phyloP scores from a whole-genome alignment of 2,888 invertebrate genomes.

The Iselma pallidipennis region DNA sequence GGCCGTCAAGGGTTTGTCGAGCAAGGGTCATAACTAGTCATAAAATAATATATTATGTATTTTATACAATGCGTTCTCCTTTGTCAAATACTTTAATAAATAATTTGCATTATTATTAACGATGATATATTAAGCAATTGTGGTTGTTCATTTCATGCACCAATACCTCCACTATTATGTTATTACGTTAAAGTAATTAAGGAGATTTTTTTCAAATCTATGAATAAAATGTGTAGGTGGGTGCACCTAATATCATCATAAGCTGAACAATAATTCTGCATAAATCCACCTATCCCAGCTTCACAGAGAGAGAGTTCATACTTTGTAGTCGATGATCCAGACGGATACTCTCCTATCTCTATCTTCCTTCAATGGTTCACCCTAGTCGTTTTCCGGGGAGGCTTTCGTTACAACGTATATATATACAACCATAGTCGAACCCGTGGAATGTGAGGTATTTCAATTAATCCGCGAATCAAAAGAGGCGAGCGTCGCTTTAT shows the following conservation, averaged over 20 bases:
- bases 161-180: slow-evolving; percentile 19
- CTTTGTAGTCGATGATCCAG: slow-evolving; percentile 15
- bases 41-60: background rate
- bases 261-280: background rate
- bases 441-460: slow-evolving; percentile 57
- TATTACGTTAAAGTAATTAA: background rate
- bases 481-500: slow-evolving; percentile 54
- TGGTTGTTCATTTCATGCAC: slow-evolving; percentile 37
- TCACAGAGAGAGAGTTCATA: slow-evolving; percentile 7
- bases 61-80: slow-evolving; percentile 12
- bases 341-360: slow-evolving; percentile 25
- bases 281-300: background rate
- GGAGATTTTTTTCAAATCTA: background rate
- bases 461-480: slow-evolving; percentile 58
- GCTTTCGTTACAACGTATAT: slow-evolving; percentile 36
- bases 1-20: slow-evolving; percentile 16
- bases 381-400: slow-evolving; percentile 42
- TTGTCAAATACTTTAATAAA: slow-evolving; percentile 9
- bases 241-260: background rate
- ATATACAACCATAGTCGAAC: slow-evolving; percentile 43
- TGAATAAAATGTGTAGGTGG: background rate
- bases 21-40: background rate
- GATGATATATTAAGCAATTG: slow-evolving; percentile 26
- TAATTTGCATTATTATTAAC: slow-evolving; percentile 2
- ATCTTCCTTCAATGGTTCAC: slow-evolving; percentile 37